Conservation (phyloP, 2,113 vertebrate species). For the Tamias sibiricus region DNA sequence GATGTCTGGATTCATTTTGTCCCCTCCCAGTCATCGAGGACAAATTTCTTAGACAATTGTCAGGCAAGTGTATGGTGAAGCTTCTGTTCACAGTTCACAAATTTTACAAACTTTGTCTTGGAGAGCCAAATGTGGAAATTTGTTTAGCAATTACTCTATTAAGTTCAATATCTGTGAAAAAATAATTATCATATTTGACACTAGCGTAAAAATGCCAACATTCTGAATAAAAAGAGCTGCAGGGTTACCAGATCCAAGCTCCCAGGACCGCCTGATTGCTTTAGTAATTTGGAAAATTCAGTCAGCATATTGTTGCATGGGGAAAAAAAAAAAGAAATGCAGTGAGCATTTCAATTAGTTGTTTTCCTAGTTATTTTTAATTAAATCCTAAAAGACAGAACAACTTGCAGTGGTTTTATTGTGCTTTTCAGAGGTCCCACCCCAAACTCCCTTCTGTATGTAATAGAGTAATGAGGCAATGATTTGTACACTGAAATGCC, state of each 20-base stretch:
- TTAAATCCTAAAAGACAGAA: constrained; percentile 66
- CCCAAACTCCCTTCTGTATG: constrained; percentile 25
- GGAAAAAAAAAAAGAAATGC: neutral
- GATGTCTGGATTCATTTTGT: neutral
- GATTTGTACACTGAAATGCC: constrained; percentile 7
- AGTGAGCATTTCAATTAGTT: constrained; percentile 70
- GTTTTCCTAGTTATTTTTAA: constrained; percentile 70
- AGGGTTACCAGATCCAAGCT: constrained; percentile 69
- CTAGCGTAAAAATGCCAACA: constrained; percentile 58
- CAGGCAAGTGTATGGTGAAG: neutral
- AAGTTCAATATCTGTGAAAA: constrained; percentile 76
- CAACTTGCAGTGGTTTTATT: constrained; percentile 11
- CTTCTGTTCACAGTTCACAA: neutral
- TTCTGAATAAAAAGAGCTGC: constrained; percentile 72
- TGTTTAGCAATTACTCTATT: constrained; percentile 73
- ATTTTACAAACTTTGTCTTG: constrained; percentile 62
- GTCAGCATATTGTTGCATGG: constrained; percentile 54
- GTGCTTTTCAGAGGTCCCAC: neutral
- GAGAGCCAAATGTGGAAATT: constrained; percentile 54
- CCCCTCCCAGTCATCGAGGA: neutral
- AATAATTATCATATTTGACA: constrained; percentile 75
- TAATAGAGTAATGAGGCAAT: constrained; percentile 34
- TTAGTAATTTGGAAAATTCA: constrained; percentile 75
- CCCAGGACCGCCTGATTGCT: constrained; percentile 60
- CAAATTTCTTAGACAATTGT: constrained; percentile 48